These are phyloP conservation scores for Patella pellucida DNA, from an alignment of 2,888 invertebrate genomes.

Conservation along the genomic window DNA sequence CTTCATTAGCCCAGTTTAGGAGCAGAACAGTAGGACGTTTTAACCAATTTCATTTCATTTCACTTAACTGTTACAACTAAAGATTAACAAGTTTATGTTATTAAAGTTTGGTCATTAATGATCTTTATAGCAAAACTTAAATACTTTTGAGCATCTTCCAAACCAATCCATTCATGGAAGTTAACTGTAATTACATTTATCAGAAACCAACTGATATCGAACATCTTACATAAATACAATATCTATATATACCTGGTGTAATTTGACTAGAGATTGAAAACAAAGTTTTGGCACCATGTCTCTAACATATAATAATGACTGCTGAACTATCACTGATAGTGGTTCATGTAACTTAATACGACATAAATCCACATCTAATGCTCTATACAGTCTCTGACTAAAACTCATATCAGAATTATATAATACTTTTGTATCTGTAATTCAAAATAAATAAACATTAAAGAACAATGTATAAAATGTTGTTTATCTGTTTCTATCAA, in stretches of 20 bases:
- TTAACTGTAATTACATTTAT: too few relatives aligned
- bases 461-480: too few relatives aligned
- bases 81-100: too few relatives aligned
- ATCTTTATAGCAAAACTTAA: too few relatives aligned
- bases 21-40: too few relatives aligned
- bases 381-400: conserved; percentile 65
- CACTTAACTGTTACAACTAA: too few relatives aligned
- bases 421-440: conserved; percentile 64
- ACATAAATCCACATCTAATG: conserved; percentile 68
- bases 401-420: conserved; percentile 68
- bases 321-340: conserved; percentile 62
- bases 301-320: conserved; percentile 68
- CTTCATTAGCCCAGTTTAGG: too few relatives aligned
- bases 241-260: conserved; percentile 58
- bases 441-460: not conserved
- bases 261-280: conserved; percentile 66
- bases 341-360: conserved; percentile 69
- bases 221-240: not conserved
- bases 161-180: not conserved
- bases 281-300: conserved; percentile 70
- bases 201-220: not conserved
- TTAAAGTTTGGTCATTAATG: too few relatives aligned
- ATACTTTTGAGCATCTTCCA: not conserved
- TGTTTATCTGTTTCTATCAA: too few relatives aligned
- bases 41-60: too few relatives aligned